A percentile compares a stretch with the other conserved stretches of the same genome.
phyloP scores from a whole-genome alignment of 2,113 vertebrate species.

The Antidorcas marsupialis region DNA sequence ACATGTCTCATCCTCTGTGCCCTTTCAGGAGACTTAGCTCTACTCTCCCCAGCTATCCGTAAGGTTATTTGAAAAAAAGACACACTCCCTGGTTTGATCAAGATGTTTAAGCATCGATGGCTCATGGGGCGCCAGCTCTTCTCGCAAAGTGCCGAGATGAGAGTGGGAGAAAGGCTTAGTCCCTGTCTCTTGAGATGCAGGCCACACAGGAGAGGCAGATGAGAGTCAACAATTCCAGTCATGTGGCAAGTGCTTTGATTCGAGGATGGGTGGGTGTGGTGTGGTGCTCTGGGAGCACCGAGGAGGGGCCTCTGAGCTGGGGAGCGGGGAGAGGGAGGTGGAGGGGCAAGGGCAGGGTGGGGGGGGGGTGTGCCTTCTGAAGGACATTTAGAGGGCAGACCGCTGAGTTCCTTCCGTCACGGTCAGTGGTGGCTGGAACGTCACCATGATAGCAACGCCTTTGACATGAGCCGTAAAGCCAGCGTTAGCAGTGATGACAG shows the following conservation, averaged over 20 bases:
- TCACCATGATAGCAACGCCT: too few relatives aligned
- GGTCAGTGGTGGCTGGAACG: not conserved
- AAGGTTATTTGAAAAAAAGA: constrained; percentile 5
- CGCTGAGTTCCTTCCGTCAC: not conserved
- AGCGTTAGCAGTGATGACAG: not conserved
- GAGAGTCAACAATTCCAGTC: not conserved
- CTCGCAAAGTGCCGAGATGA: rapidly evolving
- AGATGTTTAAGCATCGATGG: not conserved
- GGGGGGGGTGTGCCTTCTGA: too few relatives aligned
- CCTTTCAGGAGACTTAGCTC: constrained; percentile 42
- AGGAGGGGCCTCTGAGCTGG: too few relatives aligned
- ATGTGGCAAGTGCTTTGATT: not conserved
- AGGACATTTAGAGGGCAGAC: not conserved
- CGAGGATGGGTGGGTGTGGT: not conserved
- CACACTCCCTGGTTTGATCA: not conserved
- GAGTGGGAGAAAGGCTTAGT: not conserved
- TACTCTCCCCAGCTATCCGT: not conserved
- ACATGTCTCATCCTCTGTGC: not conserved
- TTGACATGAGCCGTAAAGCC: not conserved
- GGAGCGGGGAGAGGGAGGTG: too few relatives aligned
- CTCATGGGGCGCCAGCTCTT: rapidly evolving
- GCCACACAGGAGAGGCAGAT: not conserved
- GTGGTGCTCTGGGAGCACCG: not conserved
- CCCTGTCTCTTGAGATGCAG: not conserved
- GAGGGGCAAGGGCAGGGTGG: rapidly evolving